Evolutionary conservation across 2,113 vertebrate genomes (phyloP), one percentile per base, ranked within the genome.

Genomic region (Phylloscopus trochilus): DNA sequence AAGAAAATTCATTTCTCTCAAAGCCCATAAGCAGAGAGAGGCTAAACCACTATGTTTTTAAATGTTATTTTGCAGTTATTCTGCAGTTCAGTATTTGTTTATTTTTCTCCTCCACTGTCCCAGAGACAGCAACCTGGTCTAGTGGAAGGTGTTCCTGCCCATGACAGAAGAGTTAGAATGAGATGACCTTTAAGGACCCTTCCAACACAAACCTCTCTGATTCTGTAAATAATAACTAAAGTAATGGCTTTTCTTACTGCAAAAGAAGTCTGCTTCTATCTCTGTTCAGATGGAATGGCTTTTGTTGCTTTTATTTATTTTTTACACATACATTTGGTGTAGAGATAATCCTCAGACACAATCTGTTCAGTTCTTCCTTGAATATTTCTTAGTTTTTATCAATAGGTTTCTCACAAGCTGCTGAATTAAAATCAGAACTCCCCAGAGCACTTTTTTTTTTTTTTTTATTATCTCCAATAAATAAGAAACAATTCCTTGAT

Each of bases 291-390:
- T 35, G 7, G 51, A 88, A 83, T 49, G 19, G 22, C 13, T 52
- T 88, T 93, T 90, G 62, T 59, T 83, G 39, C 28, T 77, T 87
- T 94, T 90, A n/a, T 79, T 87, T 91, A 37, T 73, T 59, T 93
- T 95, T 94, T 76, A 68, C 67, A 74, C 39, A 37, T 51, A 27
- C 81, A 18, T 80, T 83, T 93, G 39, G 43, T 52, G 16, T 44
- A 87, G 78, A 91, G 74, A 58, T 69, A 93, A 87, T 87, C 31
- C 43, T 55, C 58, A 87, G 46, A 69, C 41, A 58, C 41, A 82
- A 30, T 79, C 49, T 92, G 15, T 56, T 60, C 74, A 35, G 33
- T 85, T 92, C 41, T 83, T 94, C 67, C 39, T 88, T 37, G 44
- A 58, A 11, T 92, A 83, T 78, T 95, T 82, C 56, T 64, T 74